Conservation (phyloP, 1,140 invertebrate genomes). For the Mizuhopecten yessoensis region DNA sequence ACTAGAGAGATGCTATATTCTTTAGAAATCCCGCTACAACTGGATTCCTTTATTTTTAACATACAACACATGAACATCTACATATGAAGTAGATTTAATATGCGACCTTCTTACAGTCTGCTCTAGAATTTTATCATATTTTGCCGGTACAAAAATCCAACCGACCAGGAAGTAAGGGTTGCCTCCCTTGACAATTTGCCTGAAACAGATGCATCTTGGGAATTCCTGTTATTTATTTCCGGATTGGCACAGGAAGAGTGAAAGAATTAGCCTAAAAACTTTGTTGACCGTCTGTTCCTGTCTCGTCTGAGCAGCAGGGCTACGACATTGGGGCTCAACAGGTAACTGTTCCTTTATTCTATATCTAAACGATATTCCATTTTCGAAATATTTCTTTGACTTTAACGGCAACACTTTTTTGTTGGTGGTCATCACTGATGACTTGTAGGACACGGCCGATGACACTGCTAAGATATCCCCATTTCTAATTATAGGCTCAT, state of each 20-base stretch:
- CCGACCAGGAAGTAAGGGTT: conserved; percentile 23
- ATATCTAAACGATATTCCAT: not conserved
- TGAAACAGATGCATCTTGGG: conserved; percentile 18
- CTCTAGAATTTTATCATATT: too few species aligned
- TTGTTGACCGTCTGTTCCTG: not conserved
- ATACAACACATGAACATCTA: too few species aligned
- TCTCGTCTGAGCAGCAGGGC: not conserved
- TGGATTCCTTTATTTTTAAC: too few species aligned
- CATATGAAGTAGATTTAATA: too few species aligned
- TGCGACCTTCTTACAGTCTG: too few species aligned
- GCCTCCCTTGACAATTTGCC: not conserved
- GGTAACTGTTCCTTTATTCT: not conserved
- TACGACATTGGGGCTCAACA: not conserved
- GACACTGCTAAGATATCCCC: not conserved
- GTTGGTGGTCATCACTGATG: not conserved
- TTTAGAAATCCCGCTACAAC: too few species aligned
- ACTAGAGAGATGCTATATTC: too few species aligned
- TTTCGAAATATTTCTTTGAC: not conserved
- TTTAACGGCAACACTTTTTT: not conserved
- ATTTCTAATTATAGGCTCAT: not conserved
- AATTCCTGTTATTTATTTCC: conserved; percentile 39
- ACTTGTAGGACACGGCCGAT: not conserved
- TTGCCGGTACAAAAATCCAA: too few species aligned
- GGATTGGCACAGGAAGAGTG: conserved; percentile 21
- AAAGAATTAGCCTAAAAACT: not conserved